phyloP scores from a whole-genome alignment of 2,888 invertebrate species.

The Allophyes oxyacanthae region DNA sequence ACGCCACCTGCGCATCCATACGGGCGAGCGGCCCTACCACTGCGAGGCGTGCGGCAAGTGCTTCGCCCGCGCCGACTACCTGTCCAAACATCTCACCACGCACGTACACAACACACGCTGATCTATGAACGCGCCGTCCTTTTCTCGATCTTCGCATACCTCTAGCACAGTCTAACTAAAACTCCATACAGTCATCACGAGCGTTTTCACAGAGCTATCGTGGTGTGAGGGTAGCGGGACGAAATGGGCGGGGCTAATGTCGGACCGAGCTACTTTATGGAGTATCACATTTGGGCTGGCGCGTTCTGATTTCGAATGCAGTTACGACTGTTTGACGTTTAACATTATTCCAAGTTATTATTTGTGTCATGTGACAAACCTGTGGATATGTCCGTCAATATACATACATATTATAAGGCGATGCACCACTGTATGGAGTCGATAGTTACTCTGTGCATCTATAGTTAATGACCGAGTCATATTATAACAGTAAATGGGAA shows the following conservation, averaged over 20 bases:
- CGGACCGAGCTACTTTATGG: conserved; percentile 3
- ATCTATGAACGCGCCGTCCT: conserved; percentile 74
- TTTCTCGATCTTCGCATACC: conserved; percentile 56
- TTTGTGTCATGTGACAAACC: conserved; percentile 15
- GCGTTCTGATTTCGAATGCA: conserved; percentile 36
- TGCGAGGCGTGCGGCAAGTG: conserved; percentile 98
- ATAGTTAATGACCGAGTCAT: conserved; percentile 75
- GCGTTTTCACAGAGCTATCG: too few species aligned
- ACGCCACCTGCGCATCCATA: conserved; percentile 95
- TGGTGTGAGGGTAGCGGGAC: conserved; percentile 16
- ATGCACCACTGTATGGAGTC: conserved; percentile 36
- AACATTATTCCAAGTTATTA: conserved; percentile 23
- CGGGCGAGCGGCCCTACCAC: conserved; percentile 96
- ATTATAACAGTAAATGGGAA: conserved; percentile 82
- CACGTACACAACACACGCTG: conserved; percentile 94
- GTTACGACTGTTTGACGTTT: conserved; percentile 24
- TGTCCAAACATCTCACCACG: conserved; percentile 97
- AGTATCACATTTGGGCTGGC: conserved; percentile 61
- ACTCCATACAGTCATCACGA: conserved; percentile 37
- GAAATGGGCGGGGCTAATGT: conserved; percentile 24
- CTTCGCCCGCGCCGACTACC: conserved; percentile 96
- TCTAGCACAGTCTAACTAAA: conserved; percentile 45
- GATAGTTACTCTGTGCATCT: conserved; percentile 45
- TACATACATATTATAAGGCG: background rate
- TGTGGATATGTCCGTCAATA: conserved; percentile 8